Conservation (phyloP, 2,113 vertebrate species). For the Prietella phreatophila region DNA sequence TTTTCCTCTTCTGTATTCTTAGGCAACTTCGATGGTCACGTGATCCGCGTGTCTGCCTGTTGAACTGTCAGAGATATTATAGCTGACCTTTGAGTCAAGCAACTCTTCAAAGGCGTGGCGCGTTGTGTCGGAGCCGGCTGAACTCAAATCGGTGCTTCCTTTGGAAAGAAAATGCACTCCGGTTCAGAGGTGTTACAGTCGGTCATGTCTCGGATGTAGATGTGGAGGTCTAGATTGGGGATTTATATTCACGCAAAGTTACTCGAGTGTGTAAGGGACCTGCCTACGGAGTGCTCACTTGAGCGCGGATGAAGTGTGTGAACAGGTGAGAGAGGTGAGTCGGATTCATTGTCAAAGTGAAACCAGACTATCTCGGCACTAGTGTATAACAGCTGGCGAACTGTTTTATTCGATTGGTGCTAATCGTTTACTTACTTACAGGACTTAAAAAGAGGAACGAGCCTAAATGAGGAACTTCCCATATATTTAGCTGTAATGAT, state of each 20-base stretch:
- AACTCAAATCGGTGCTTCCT: not conserved
- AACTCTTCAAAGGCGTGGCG: conserved; percentile 48
- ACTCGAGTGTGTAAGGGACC: not conserved
- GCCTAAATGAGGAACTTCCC: not conserved
- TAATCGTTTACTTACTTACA: not conserved
- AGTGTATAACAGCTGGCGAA: no score
- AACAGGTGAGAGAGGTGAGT: not conserved
- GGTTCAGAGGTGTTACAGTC: not conserved
- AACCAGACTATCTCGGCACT: no score
- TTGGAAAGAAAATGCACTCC: not conserved
- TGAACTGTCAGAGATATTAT: conserved; percentile 36
- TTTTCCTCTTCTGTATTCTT: conserved; percentile 53
- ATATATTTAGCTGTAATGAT: not conserved
- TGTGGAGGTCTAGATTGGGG: not conserved
- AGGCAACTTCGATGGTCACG: conserved; percentile 53
- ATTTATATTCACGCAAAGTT: no score
- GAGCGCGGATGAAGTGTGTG: not conserved
- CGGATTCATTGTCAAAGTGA: not conserved
- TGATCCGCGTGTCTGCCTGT: conserved; percentile 45
- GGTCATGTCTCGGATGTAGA: not conserved
- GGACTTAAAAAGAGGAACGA: not conserved
- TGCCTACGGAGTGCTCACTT: no score
- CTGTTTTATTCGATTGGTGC: not conserved
- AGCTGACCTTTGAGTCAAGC: conserved; percentile 68
- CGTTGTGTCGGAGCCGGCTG: not conserved